Evolutionary conservation across 2,113 vertebrate genomes (phyloP).

Genomic region (Eretmochelys imbricata): DNA sequence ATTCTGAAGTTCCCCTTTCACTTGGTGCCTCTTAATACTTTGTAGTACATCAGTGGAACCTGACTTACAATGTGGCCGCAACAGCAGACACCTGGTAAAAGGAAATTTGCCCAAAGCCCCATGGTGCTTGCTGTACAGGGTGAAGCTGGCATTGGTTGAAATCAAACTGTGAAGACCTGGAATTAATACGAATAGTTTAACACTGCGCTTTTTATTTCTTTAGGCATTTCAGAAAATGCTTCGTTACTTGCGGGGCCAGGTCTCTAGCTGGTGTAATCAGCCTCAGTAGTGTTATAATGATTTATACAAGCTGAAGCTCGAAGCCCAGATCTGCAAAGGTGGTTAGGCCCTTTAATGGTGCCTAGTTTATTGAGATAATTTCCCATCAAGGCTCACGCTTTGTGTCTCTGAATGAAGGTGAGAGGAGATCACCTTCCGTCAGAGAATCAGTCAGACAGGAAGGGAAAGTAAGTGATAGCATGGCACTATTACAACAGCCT

Average conservation of each 20-base stretch:
- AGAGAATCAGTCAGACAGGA: not conserved
- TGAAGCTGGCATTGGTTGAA: constrained; percentile 5
- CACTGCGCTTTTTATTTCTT: not conserved
- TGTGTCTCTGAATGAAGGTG: no score
- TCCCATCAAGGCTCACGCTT: not conserved
- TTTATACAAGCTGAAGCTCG: not conserved
- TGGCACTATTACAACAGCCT: not conserved
- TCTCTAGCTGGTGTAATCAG: not conserved
- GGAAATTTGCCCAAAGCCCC: not conserved
- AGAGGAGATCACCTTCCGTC: not conserved
- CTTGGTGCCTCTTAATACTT: no score
- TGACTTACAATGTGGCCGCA: not conserved
- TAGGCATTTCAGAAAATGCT: not conserved
- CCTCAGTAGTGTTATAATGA: no score
- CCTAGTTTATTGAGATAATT: not conserved
- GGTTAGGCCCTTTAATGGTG: not conserved
- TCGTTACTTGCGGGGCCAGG: not conserved
- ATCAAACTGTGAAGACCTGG: not conserved
- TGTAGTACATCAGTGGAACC: not conserved
- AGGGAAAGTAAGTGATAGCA: not conserved
- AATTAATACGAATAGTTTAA: not conserved
- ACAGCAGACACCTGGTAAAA: not conserved
- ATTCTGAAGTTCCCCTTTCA: accelerated
- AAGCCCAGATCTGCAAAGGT: no score
- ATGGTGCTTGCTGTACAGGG: not conserved